Conservation (phyloP, 2,797 vertebrate genomes). For the Gila robusta region DNA sequence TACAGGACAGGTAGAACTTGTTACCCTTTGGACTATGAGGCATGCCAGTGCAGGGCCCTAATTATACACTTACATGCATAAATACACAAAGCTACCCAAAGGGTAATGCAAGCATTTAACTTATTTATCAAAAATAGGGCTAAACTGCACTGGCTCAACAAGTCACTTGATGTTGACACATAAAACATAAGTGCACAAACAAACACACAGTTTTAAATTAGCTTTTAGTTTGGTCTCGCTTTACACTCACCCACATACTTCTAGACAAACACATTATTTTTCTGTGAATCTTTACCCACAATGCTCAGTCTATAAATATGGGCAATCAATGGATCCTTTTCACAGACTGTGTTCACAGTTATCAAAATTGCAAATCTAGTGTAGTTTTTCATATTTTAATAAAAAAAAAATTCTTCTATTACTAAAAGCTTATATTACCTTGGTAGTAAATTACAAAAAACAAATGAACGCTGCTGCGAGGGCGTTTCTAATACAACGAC, state of each 20-base stretch:
- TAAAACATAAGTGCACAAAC: background rate
- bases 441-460: background rate
- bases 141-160: background rate
- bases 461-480: background rate
- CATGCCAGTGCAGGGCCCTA: background rate
- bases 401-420: no score
- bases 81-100: background rate
- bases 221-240: background rate
- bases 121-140: background rate
- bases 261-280: constrained; percentile 32
- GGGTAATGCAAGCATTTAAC: background rate
- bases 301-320: background rate
- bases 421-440: background rate
- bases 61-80: constrained; percentile 22
- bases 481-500: background rate
- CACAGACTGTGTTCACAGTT: background rate
- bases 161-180: constrained; percentile 7
- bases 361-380: background rate
- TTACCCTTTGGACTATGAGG: constrained; percentile 3
- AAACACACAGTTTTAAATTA: constrained; percentile 8
- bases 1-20: background rate
- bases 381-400: background rate
- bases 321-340: background rate
- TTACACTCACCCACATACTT: constrained; percentile 19
- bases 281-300: constrained; percentile 10